phyloP scores from a whole-genome alignment of 2,797 vertebrate species.

The Toxotes lorentzi region DNA sequence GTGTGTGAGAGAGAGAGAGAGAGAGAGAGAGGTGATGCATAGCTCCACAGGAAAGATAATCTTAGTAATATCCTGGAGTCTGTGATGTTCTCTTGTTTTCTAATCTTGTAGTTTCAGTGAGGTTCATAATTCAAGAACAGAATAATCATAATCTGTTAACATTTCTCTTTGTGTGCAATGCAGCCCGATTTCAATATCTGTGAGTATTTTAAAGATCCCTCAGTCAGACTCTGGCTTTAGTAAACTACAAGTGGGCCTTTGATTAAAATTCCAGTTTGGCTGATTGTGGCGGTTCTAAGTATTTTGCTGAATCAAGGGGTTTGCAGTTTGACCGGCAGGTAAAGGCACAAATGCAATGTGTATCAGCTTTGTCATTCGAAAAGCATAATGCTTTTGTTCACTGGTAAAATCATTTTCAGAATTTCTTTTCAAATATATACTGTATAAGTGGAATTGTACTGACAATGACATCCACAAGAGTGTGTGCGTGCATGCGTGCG shows the following conservation, averaged over 20 bases:
- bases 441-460: background rate
- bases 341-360: background rate
- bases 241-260: conserved; percentile 16
- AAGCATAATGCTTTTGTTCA: background rate
- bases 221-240: conserved; percentile 26
- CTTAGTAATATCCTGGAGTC: conserved; percentile 49
- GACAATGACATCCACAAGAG: background rate
- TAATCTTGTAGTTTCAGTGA: conserved; percentile 45
- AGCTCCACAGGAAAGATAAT: conserved; percentile 41
- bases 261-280: conserved; percentile 22
- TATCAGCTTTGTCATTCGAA: conserved; percentile 10
- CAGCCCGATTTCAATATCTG: conserved; percentile 26
- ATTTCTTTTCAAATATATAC: background rate
- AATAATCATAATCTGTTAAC: conserved; percentile 24
- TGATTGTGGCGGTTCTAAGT: background rate
- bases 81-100: conserved; percentile 46
- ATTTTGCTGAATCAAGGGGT: background rate
- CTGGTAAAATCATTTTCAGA: background rate
- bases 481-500: background rate
- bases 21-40: conserved; percentile 1
- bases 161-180: conserved; percentile 25
- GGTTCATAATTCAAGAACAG: conserved; percentile 39
- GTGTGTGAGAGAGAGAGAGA: background rate
- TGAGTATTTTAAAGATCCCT: conserved; percentile 12
- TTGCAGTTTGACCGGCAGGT: conserved; percentile 24